Conservation (phyloP, 2,797 vertebrate species). For the Falco berigora region DNA sequence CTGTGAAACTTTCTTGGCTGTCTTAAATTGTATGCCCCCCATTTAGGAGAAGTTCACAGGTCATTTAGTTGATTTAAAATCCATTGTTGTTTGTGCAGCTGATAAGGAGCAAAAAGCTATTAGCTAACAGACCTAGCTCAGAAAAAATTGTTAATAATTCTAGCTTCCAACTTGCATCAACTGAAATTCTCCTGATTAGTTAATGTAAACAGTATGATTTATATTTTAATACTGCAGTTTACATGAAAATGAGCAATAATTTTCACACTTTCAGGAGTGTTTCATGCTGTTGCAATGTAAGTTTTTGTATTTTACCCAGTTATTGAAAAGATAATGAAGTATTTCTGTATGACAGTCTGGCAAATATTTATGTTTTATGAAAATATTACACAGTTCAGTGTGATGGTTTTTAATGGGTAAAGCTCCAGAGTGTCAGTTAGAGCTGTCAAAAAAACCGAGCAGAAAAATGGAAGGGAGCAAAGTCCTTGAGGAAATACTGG, state of each 20-base stretch:
- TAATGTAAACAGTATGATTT: constrained; percentile 22
- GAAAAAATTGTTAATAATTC: constrained; percentile 3
- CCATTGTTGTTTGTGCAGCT: constrained; percentile 61
- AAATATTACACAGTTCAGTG: not conserved
- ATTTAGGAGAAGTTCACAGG: constrained; percentile 10
- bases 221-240: not conserved
- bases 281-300: not conserved
- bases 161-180: constrained; percentile 4
- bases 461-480: not conserved
- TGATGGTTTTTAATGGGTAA: not conserved
- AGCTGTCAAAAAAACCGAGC: not conserved
- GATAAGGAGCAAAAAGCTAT: constrained; percentile 44
- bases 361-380: not conserved
- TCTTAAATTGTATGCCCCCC: not conserved
- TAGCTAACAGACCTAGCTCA: not conserved
- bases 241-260: not conserved
- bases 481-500: constrained; percentile 22
- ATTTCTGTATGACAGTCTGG: not conserved
- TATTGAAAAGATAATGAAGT: not conserved
- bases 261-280: constrained; percentile 7
- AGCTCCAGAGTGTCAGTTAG: not conserved
- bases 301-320: not conserved
- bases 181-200: not conserved
- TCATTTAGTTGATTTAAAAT: constrained; percentile 45
- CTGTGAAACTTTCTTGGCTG: not conserved